Base-by-base conservation (phyloP, 2,113 vertebrate genomes). In the Australoheros scitulus region DNA sequence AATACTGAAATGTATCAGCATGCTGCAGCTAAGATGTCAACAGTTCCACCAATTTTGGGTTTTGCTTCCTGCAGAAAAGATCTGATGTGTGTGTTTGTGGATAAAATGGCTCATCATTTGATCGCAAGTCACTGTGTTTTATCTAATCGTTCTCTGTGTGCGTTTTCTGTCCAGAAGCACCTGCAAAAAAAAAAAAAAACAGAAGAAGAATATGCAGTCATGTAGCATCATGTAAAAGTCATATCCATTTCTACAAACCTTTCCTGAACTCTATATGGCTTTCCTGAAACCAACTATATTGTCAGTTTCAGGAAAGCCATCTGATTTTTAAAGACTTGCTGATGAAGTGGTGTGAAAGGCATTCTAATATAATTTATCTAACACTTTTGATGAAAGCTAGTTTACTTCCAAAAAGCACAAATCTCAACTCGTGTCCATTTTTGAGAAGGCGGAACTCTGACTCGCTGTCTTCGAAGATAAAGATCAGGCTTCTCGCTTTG, bases 181-280 rank as follows among this genome's bases (percentile, higher is more conserved):
- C 92, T 95, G 91, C 17, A 88, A 92, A 76, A 85, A 26, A 89
- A 88, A 91, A 76, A 84, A 26, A 88, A 81, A 86, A 20, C n/a
- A 72, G 65, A 26, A 26, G 61, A 84, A 32, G 79, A 81, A 76
- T 80, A 78, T 81, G 58, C 13, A 80, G 38, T 57, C 18, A 36
- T 75, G 17, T 29, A 60, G 76, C 81, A 18, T 57, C 18, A 36
- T 75, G 17, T 29, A 60, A 78, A 83, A n/a, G 47, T 72, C 8
- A 77, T 74, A 79, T 63, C 7, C 24, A 41, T 22, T 41, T 22
- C 64, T 41, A 77, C 65, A 8, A 52, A 29, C 36, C 5, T 80
- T 56, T 29, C n/a, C 32, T 22, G 20, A 57, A 18, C 65, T 57
- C 13, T 76, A 4, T 57, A 64, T 58, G n/a, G 26, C 26, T 26